Evolutionary conservation across 1,140 invertebrate genomes (phyloP).

Genomic region (Drosophila kikkawai): DNA sequence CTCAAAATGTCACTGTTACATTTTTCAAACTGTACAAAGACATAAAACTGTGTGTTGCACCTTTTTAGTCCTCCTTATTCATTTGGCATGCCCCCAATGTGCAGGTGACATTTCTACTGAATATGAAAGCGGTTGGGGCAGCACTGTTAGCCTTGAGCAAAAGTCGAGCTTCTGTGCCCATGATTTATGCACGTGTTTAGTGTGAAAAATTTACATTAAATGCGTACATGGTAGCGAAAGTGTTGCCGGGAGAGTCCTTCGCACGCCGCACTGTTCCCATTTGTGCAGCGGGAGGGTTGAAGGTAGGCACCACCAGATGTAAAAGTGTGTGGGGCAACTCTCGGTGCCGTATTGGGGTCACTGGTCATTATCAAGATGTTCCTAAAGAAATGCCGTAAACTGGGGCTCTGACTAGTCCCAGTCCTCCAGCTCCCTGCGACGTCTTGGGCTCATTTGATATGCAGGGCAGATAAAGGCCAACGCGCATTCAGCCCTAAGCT

Average conservation of each 20-base stretch:
- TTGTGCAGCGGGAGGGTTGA: conserved; percentile 13
- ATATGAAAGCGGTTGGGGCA: conserved; percentile 12
- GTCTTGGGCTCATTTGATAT: conserved; percentile 76
- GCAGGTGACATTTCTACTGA: conserved; percentile 65
- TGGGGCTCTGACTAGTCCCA: conserved; percentile 37
- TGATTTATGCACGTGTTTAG: conserved; percentile 83
- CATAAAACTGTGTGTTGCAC: not conserved
- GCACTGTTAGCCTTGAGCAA: conserved; percentile 73
- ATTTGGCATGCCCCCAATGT: conserved; percentile 51
- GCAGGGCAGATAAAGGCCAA: conserved; percentile 79
- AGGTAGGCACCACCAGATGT: conserved; percentile 56
- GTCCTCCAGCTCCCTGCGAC: conserved; percentile 14
- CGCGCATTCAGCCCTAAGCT: conserved; percentile 64
- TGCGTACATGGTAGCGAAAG: conserved; percentile 70
- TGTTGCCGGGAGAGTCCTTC: conserved; percentile 61
- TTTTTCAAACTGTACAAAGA: conserved; percentile 28
- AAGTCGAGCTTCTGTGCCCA: conserved; percentile 60
- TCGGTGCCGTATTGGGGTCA: conserved; percentile 66
- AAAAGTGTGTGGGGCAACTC: conserved; percentile 68
- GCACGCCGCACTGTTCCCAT: conserved; percentile 31
- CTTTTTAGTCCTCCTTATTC: conserved; percentile 16
- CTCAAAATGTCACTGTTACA: not conserved
- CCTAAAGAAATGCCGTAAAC: conserved; percentile 74
- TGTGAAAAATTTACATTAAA: conserved; percentile 81
- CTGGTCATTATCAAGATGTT: conserved; percentile 83